Base-by-base conservation (phyloP, 2,888 invertebrate species). In the Archips xylosteana region DNA sequence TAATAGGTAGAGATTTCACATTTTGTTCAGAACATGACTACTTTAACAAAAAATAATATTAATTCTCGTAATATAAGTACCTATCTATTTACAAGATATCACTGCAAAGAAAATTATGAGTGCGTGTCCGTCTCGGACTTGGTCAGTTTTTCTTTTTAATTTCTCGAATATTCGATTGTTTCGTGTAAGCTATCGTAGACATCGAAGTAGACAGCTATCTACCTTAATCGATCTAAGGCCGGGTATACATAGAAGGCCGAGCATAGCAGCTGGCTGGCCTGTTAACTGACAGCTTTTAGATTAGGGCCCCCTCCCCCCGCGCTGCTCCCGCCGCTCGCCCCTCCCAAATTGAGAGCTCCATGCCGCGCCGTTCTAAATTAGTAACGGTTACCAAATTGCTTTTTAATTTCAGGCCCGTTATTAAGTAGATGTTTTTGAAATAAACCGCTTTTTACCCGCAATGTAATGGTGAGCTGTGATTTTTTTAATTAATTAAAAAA, bases 311-410 rank as follows among this genome's bases (percentile, higher is more conserved):
- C 82, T 75, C 81, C 80, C 77, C 80, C 77, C 80, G 81, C 82
- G 57, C 78, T 76, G 82, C 80, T 81, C 76, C 76, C 77, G 76
- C 78, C 62, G 78, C 72, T 79, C 78, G 83, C 89, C 90, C 89
- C 89, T 85, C 88, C 90, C 89, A 89, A 92, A 92, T 91, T 89
- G 91, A 91, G 90, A 89, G 87, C 87, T 88, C 87, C 87, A 82
- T 81, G 85, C 87, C 85, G 88, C 86, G 87, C 87, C 86, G 85
- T 84, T 83, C 90, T 90, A 91, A 92, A 94, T 94, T 92, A 93
- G 92, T 92, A 91, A 92, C 89, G 92, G 92, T 92, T 91, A 91
- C 90, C 86, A 92, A 94, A 94, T 94, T 91, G 92, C 90, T 91
- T 92, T 94, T 92, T 93, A 93, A 94, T 94, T 93, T 91, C 88